Evolutionary conservation across 2,797 vertebrate species (phyloP).

Genomic region (Hypotaenidia okinawae): DNA sequence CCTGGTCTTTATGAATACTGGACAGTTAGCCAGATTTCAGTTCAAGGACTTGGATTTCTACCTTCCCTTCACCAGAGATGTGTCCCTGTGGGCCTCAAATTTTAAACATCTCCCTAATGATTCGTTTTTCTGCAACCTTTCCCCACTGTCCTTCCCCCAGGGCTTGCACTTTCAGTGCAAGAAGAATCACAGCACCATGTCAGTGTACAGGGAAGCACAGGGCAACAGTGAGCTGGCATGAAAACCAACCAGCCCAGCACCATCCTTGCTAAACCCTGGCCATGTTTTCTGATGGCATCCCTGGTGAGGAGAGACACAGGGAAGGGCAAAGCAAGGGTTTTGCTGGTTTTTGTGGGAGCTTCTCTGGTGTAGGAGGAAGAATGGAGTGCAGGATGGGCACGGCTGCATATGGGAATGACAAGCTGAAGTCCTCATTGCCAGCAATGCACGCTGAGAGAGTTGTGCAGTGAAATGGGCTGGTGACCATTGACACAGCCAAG

Average conservation of each 20-base stretch:
- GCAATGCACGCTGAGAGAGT: not conserved
- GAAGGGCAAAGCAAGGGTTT: not conserved
- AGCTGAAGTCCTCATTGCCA: not conserved
- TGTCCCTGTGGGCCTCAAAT: not conserved
- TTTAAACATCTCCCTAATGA: not conserved
- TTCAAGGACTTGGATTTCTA: not conserved
- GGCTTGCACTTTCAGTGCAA: not conserved
- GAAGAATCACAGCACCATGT: not conserved
- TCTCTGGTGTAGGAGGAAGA: not conserved
- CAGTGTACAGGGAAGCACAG: accelerated
- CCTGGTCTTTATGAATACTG: not conserved
- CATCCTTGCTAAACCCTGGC: not conserved
- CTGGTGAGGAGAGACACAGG: not conserved
- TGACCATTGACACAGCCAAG: not conserved
- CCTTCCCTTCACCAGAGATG: not conserved
- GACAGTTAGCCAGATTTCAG: not conserved
- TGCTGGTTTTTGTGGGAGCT: not conserved
- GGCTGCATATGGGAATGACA: not conserved
- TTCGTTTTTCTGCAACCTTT: not conserved
- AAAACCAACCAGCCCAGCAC: not conserved
- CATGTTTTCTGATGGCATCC: not conserved
- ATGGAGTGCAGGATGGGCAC: not conserved
- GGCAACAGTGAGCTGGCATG: not conserved
- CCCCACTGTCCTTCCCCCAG: not conserved
- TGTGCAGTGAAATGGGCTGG: not conserved